Evolutionary conservation across 2,888 invertebrate genomes (phyloP).

Genomic region (Eumacrocentrus americanus): DNA sequence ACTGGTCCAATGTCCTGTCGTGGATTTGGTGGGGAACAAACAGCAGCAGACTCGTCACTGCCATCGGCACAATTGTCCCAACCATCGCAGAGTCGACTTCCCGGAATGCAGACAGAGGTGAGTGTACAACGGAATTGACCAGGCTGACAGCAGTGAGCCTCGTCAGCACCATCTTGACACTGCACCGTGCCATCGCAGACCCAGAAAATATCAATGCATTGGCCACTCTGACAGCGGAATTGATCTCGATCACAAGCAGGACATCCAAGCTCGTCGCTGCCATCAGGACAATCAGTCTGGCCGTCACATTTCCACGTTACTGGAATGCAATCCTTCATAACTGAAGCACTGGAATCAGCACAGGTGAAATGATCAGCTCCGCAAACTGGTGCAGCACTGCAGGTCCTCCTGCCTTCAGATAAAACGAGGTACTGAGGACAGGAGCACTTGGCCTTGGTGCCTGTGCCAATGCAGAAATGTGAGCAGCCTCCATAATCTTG

Average conservation of each 20-base stretch:
- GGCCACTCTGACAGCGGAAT: constrained; percentile 68
- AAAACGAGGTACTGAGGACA: constrained; percentile 76
- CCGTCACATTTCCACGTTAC: constrained; percentile 79
- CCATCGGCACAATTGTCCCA: constrained; percentile 81
- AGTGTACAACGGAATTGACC: constrained; percentile 75
- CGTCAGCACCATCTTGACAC: constrained; percentile 74
- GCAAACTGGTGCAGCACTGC: constrained; percentile 73
- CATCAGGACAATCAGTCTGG: constrained; percentile 81
- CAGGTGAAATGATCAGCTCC: constrained; percentile 77
- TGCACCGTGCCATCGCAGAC: constrained; percentile 72
- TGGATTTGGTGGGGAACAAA: constrained; percentile 64
- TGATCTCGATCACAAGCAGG: constrained; percentile 74
- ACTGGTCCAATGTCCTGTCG: constrained; percentile 54
- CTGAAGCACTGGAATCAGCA: constrained; percentile 62
- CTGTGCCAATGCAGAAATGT: constrained; percentile 72
- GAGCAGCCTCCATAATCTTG: constrained; percentile 69
- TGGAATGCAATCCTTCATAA: constrained; percentile 72
- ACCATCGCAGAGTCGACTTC: constrained; percentile 75
- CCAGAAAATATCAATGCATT: constrained; percentile 67
- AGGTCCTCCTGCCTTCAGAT: constrained; percentile 69
- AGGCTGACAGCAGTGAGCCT: constrained; percentile 71
- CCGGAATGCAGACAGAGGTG: constrained; percentile 75
- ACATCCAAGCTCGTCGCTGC: constrained; percentile 79
- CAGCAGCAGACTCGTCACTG: constrained; percentile 75
- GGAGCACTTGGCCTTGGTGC: constrained; percentile 71